A percentile compares a stretch with the other conserved stretches of the same genome.
These are phyloP conservation scores for Formicarius rufipectus DNA, from an alignment of 2,113 vertebrate genomes.

Conservation along the genomic window DNA sequence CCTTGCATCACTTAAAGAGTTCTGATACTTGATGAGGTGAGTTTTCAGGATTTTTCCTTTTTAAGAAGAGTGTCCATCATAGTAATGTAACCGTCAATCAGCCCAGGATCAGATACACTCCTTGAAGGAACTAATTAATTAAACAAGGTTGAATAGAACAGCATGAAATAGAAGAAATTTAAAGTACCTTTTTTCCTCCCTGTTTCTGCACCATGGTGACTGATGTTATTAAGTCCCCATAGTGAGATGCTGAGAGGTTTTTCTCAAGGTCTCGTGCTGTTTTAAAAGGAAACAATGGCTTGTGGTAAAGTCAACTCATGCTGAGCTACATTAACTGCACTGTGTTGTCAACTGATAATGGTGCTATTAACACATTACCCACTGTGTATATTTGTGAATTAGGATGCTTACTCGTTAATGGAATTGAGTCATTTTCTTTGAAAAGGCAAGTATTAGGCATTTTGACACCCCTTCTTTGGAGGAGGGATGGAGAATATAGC, in stretches of 20 bases:
- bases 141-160: slow-evolving; percentile 63
- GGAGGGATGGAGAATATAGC: background rate
- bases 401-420: slow-evolving; percentile 69
- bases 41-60: background rate
- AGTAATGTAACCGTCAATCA: background rate
- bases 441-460: slow-evolving; percentile 42
- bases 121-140: slow-evolving; percentile 71
- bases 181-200: slow-evolving; percentile 58
- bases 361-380: slow-evolving; percentile 75
- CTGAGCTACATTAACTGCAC: slow-evolving; percentile 78
- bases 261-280: slow-evolving; percentile 62
- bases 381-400: slow-evolving; percentile 77
- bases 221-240: slow-evolving; percentile 73
- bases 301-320: slow-evolving; percentile 76
- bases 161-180: slow-evolving; percentile 60
- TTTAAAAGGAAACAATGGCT: slow-evolving; percentile 78
- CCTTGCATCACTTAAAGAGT: background rate
- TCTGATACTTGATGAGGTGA: background rate
- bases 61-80: background rate
- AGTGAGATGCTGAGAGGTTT: slow-evolving; percentile 73
- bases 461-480: slow-evolving; percentile 40
- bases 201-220: slow-evolving; percentile 58
- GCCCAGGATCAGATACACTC: background rate
- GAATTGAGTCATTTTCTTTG: slow-evolving; percentile 63
- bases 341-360: slow-evolving; percentile 73